These are phyloP conservation scores for Harpegnathos saltator DNA, from an alignment of 1,140 invertebrate species.

Conservation along the genomic window DNA sequence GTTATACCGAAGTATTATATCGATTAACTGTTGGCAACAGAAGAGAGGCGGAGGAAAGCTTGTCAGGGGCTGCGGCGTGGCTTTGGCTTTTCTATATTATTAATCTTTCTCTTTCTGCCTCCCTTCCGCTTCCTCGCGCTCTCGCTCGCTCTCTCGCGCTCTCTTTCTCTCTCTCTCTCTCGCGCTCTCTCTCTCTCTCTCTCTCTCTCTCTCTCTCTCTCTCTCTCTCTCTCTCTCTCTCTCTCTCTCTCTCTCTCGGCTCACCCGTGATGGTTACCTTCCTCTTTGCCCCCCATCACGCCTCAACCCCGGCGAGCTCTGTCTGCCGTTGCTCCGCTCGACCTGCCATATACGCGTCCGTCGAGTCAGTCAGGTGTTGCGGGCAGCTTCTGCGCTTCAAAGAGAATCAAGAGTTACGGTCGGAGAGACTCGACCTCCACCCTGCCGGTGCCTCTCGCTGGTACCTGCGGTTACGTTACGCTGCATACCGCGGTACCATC, in stretches of 20 bases:
- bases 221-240: conserved; percentile 37
- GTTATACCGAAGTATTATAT: conserved; percentile 85
- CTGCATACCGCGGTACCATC: conserved; percentile 24
- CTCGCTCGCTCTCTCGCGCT: conserved; percentile 48
- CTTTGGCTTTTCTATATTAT: conserved; percentile 85
- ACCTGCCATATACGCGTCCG: conserved; percentile 74
- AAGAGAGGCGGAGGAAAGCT: conserved; percentile 82
- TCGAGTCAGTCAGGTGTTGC: conserved; percentile 82
- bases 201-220: neutral
- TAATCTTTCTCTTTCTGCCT: conserved; percentile 82
- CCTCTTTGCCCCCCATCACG: conserved; percentile 51
- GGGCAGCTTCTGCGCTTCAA: conserved; percentile 78
- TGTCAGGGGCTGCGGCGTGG: conserved; percentile 75
- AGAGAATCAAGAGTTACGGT: conserved; percentile 77
- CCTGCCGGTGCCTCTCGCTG: conserved; percentile 11
- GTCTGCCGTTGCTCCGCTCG: conserved; percentile 53
- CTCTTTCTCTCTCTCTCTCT: conserved; percentile 14
- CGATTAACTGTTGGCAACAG: conserved; percentile 86
- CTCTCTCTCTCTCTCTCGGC: conserved; percentile 56
- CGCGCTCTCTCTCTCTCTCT: conserved; percentile 54
- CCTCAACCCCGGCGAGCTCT: conserved; percentile 35
- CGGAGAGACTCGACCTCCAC: conserved; percentile 52
- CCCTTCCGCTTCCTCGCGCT: conserved; percentile 47
- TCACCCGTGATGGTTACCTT: conserved; percentile 42
- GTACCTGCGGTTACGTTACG: conserved; percentile 35